Evolutionary conservation across 2,888 invertebrate genomes (phyloP).

Genomic region (Imbricaverruca yamaguchii): DNA sequence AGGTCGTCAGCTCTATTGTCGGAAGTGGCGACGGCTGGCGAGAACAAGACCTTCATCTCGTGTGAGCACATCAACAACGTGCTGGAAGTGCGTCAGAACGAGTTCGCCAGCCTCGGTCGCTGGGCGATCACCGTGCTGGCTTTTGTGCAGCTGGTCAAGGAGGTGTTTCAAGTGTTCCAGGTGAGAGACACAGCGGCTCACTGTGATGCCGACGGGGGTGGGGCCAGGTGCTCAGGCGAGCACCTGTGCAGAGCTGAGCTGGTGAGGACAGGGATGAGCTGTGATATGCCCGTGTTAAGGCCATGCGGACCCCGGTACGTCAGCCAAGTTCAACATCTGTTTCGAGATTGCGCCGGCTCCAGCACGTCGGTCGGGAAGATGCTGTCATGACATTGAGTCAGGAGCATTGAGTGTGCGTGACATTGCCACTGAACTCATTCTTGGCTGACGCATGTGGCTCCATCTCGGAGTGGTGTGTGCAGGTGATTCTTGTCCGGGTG

Average conservation of each 20-base stretch:
- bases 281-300: not conserved
- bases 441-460: no score
- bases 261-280: not conserved
- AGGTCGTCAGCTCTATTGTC: no score
- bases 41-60: constrained; percentile 16
- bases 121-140: constrained; percentile 41
- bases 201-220: not conserved
- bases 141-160: constrained; percentile 42
- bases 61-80: not conserved
- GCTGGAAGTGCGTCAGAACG: not conserved
- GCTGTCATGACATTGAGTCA: no score
- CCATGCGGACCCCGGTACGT: no score
- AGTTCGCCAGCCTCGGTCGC: constrained; percentile 29
- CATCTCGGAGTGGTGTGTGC: no score
- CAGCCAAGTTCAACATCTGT: no score
- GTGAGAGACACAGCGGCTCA: constrained; percentile 23
- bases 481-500: no score
- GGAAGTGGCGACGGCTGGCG: not conserved
- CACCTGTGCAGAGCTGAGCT: not conserved
- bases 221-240: not conserved
- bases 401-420: no score
- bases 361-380: no score
- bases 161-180: constrained; percentile 39
- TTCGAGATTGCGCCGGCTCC: no score
- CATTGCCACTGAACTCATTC: no score